Conservation (phyloP, 2,888 invertebrate genomes). For the Syritta pipiens region DNA sequence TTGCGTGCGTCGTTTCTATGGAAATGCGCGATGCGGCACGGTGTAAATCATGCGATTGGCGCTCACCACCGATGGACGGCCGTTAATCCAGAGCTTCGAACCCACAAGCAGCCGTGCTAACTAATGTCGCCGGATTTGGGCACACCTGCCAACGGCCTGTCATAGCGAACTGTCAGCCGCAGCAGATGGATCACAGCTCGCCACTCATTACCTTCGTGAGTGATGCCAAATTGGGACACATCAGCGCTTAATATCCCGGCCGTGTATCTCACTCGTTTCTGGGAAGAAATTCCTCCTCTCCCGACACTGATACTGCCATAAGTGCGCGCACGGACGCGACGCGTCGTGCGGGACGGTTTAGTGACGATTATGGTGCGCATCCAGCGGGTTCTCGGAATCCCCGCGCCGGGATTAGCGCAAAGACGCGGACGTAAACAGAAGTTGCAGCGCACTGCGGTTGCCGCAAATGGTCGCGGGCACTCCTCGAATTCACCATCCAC, state of each 20-base stretch:
- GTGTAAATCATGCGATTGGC: conserved; percentile 33
- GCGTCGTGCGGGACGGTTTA: conserved; percentile 59
- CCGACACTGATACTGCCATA: conserved; percentile 58
- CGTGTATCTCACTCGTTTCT: conserved; percentile 68
- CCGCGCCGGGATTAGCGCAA: conserved; percentile 45
- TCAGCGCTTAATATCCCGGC: conserved; percentile 67
- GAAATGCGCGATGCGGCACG: conserved; percentile 19
- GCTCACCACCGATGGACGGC: conserved; percentile 15
- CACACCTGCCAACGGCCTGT: conserved; percentile 56
- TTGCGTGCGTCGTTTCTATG: conserved; percentile 35
- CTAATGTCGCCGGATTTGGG: conserved; percentile 56
- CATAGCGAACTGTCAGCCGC: conserved; percentile 61
- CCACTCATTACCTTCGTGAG: conserved; percentile 67
- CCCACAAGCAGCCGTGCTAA: conserved; percentile 57
- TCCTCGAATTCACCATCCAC: conserved; percentile 32
- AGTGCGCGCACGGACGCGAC: too few relatives aligned
- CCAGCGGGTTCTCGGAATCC: conserved; percentile 48
- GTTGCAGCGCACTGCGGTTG: conserved; percentile 11
- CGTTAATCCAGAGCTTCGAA: conserved; percentile 47
- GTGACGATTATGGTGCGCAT: conserved; percentile 63
- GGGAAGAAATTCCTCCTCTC: conserved; percentile 51
- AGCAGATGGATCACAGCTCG: conserved; percentile 50
- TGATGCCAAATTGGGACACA: conserved; percentile 60
- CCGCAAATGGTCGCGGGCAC: conserved; percentile 52
- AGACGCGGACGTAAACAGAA: conserved; percentile 29